phyloP scores from a whole-genome alignment of 2,797 vertebrate genomes.

The Chiloscyllium punctatum region DNA sequence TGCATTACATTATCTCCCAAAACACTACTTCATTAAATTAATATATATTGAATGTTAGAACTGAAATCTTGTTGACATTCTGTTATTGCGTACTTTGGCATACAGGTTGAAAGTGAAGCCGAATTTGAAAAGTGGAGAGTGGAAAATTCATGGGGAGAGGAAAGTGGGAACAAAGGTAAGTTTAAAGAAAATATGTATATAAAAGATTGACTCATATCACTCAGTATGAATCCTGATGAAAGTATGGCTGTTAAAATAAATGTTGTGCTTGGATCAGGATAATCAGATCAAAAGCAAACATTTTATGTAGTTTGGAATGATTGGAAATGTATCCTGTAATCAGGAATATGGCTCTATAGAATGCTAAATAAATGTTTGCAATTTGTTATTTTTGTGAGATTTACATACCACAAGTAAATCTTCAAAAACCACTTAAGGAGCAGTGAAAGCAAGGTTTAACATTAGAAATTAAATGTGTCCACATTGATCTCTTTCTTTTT shows the following conservation, averaged over 20 bases:
- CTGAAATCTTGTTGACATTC: not conserved
- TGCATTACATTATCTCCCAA: not conserved
- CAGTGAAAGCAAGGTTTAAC: not conserved
- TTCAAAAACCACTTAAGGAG: not conserved
- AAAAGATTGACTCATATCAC: not conserved
- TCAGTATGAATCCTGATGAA: not conserved
- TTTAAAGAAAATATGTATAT: not conserved
- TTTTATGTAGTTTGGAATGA: not conserved
- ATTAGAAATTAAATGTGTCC: not conserved
- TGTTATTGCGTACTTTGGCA: slow-evolving; percentile 15
- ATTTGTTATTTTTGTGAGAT: not conserved
- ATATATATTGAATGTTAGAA: not conserved
- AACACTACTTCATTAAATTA: not conserved
- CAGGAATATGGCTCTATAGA: not conserved
- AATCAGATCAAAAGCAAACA: not conserved
- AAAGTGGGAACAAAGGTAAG: slow-evolving; percentile 96
- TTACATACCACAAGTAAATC: not conserved
- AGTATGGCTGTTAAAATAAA: not conserved
- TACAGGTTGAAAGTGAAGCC: slow-evolving; percentile 71
- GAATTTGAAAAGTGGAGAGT: slow-evolving; percentile 88
- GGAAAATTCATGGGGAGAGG: slow-evolving; percentile 98
- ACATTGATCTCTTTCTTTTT: not conserved
- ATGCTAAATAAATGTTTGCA: not conserved
- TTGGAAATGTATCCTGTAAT: not conserved
- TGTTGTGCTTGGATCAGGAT: slow-evolving; percentile 11